A percentile compares a stretch with the other conserved stretches of the same genome.
Evolutionary conservation across 2,797 vertebrate species (phyloP).

Genomic region (Ptychobarbus kaznakovi): DNA sequence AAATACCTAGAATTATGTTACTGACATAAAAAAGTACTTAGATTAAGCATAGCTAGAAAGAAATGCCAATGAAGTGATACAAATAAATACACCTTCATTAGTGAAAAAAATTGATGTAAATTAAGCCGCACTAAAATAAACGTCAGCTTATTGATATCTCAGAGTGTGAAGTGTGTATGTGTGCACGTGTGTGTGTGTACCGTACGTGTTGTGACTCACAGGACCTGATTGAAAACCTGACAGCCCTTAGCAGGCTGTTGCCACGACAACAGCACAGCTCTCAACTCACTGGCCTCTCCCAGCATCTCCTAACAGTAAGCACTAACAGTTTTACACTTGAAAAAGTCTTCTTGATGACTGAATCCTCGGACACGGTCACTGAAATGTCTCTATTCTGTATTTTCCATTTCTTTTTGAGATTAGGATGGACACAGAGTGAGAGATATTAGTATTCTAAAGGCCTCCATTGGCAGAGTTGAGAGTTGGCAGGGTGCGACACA

Average conservation of each 20-base stretch:
- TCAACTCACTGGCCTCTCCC: conserved; percentile 16
- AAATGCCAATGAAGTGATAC: not conserved
- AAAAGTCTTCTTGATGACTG: not conserved
- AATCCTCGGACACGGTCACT: not conserved
- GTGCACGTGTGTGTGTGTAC: not conserved
- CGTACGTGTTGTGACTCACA: conserved; percentile 21
- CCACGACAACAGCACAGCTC: conserved; percentile 27
- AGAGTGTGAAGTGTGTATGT: not conserved
- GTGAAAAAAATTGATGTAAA: not conserved
- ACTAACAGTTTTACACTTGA: conserved; percentile 3
- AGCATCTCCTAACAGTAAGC: not conserved
- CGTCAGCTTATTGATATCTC: not conserved
- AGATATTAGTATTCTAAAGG: conserved; percentile 24
- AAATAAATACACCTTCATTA: not conserved
- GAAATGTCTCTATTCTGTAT: conserved; percentile 1
- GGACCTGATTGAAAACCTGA: conserved; percentile 20
- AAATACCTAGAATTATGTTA: not conserved
- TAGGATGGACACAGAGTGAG: not conserved
- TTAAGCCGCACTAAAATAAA: not conserved
- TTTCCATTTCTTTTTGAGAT: conserved; percentile 45
- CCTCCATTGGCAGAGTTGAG: not conserved
- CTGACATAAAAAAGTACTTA: too few species aligned
- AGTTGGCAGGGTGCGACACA: conserved; percentile 15
- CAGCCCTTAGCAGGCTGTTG: conserved; percentile 27
- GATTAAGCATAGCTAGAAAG: not conserved